A percentile compares a stretch with the other conserved stretches of the same genome.
Evolutionary conservation across 1,140 invertebrate genomes (phyloP).

Genomic region (Cardiocondyla obscurior): DNA sequence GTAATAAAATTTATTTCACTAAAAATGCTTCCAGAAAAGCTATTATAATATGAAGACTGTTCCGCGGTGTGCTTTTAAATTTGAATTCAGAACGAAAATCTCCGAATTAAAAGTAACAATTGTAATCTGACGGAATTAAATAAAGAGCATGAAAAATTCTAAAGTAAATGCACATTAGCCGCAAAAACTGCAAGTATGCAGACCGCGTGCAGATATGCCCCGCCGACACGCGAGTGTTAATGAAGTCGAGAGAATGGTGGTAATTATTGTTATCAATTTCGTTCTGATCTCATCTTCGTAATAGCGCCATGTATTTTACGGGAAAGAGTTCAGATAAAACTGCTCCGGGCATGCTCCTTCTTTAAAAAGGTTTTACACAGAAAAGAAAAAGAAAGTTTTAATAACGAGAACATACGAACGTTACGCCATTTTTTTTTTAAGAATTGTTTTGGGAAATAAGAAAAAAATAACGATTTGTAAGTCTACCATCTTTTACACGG

Average conservation of each 20-base stretch:
- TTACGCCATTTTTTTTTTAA: not conserved
- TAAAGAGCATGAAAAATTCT: not conserved
- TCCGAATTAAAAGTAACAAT: not conserved
- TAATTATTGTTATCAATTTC: constrained; percentile 39
- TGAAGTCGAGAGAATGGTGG: constrained; percentile 3
- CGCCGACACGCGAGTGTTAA: constrained; percentile 7
- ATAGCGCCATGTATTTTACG: not conserved
- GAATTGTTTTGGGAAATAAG: not conserved
- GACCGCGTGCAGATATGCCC: not conserved
- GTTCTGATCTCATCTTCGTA: not conserved
- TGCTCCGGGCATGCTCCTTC: no score
- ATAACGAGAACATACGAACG: not conserved
- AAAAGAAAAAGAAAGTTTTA: not conserved
- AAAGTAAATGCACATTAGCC: not conserved
- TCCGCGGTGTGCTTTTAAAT: not conserved
- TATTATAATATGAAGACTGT: not conserved
- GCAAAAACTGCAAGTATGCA: not conserved
- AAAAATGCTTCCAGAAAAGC: not conserved
- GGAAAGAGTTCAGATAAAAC: constrained; percentile 2
- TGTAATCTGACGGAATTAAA: not conserved
- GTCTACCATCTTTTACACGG: no score
- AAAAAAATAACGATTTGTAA: no score
- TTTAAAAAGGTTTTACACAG: not conserved
- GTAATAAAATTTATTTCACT: not conserved
- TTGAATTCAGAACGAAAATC: not conserved